Conservation (phyloP, 2,797 vertebrate species). For the Lepilemur septentrionalis region DNA sequence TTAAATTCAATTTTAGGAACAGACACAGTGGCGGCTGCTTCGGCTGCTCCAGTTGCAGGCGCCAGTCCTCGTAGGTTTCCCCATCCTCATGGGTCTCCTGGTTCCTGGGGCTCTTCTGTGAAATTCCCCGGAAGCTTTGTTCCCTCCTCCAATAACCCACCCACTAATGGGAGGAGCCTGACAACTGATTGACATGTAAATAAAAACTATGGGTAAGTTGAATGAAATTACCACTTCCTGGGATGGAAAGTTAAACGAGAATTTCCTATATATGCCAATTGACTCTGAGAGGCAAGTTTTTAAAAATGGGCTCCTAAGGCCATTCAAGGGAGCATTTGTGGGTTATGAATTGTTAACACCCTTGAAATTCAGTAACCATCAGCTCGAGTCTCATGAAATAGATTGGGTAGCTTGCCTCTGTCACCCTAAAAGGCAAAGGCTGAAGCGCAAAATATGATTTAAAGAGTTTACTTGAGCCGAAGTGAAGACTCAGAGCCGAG, state of each 20-base stretch:
- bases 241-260: not conserved
- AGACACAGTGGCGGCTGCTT: not conserved
- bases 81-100: not conserved
- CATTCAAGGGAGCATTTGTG: not conserved
- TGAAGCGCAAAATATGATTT: not conserved
- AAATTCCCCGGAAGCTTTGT: not conserved
- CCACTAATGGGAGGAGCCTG: not conserved
- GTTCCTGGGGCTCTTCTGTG: not conserved
- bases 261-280: not conserved
- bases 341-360: not conserved
- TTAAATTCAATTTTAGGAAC: not conserved
- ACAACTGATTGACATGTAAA: not conserved
- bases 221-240: not conserved
- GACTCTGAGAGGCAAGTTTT: not conserved
- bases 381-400: not conserved
- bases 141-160: not conserved
- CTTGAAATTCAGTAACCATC: not conserved
- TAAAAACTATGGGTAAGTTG: not conserved
- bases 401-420: not conserved
- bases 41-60: accelerated
- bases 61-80: not conserved
- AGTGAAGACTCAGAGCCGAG: not conserved
- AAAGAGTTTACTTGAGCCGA: not conserved
- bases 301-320: not conserved
- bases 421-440: not conserved